Base-by-base conservation (phyloP, 2,113 vertebrate species). In the Oncorhynchus keta region DNA sequence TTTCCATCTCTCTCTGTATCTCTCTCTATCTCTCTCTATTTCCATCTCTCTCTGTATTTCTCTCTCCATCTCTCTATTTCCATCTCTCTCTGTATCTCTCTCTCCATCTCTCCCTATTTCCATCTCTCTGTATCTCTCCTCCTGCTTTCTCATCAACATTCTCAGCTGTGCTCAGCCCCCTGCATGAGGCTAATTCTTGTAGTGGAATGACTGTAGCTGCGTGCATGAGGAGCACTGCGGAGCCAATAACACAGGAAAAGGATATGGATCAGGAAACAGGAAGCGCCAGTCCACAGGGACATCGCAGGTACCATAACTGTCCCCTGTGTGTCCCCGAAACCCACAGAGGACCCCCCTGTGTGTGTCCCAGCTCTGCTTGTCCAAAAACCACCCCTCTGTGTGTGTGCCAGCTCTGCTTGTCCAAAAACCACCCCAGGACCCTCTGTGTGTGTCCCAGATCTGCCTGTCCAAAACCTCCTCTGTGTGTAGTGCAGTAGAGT, bases 191-290 rank as follows among this genome's bases (percentile, higher is more conserved):
- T 88, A 92, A 88, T 87, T 85, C 87, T 86, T 89, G 89, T 81
- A 91, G 90, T 80, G 89, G 89, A 91, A 91, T 90, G 89, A 84
- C 88, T 85, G 91, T 91, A 92, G 88, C 90, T 82, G 89, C 87
- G 91, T 92, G 91, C 91, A 90, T 91, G 90, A 91, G 90, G 91
- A 92, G 87, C 89, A 84, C 86, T 83, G 89, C 85, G 81, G 91
- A 80, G 71, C 87, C 86, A 86, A 80, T 91, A 87, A 92, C 84
- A 89, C 91, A 91, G 87, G 90, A 92, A 82, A 89, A 90, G 81
- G 89, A 90, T 86, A 83, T 70, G 90, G 90, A 89, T 76, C 88
- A 79, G 89, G 91, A 92, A 80, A 81, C 88, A 79, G 91, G 86
- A 91, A 85, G 77, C 82, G 76, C 81, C 89, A 79, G 49, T 73